Conservation (phyloP, 2,888 invertebrate species). For the Tupiocoris notatus region DNA sequence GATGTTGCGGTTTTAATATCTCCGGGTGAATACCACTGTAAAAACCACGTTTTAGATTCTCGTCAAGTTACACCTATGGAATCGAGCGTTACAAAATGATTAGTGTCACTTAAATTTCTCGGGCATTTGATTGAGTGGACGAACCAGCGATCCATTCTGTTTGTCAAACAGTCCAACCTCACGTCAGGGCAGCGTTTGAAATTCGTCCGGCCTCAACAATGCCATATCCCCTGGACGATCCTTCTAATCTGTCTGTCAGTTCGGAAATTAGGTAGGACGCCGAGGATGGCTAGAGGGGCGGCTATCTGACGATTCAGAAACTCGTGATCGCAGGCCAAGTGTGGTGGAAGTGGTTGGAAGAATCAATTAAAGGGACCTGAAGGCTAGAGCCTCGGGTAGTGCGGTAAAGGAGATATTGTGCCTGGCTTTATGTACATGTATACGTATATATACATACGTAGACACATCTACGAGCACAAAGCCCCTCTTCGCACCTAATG, state of each 20-base stretch:
- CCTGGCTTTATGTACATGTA: neutral
- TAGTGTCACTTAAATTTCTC: neutral
- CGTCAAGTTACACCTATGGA: no score
- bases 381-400: no score
- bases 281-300: neutral
- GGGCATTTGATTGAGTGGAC: neutral
- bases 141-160: neutral
- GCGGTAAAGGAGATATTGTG: neutral
- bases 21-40: no score
- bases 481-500: neutral
- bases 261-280: conserved; percentile 2
- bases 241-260: conserved; percentile 26
- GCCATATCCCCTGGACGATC: conserved; percentile 5
- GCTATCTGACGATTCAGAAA: neutral
- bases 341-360: conserved; percentile 33
- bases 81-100: neutral
- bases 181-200: neutral
- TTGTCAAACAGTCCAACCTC: neutral
- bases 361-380: conserved; percentile 26
- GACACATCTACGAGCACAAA: neutral
- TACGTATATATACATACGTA: neutral
- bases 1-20: no score
- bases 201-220: neutral
- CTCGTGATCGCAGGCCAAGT: neutral
- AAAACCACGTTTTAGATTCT: no score